Conservation (phyloP, 1,140 invertebrate species). For the Bombus superbus region DNA sequence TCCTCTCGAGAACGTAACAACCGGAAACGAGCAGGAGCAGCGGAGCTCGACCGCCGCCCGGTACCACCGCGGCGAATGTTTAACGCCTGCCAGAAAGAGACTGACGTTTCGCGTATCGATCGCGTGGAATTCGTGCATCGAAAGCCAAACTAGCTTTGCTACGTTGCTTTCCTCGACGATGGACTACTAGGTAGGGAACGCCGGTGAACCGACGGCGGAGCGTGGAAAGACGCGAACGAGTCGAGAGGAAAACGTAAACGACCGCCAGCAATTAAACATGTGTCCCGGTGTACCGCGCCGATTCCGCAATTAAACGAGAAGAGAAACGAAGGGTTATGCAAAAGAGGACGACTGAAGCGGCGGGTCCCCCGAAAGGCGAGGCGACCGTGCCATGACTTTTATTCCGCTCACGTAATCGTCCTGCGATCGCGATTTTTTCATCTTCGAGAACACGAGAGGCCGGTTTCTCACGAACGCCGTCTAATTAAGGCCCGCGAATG, state of each 20-base stretch:
- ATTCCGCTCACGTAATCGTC: conserved; percentile 53
- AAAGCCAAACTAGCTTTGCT: background rate
- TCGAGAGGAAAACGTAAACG: conserved; percentile 23
- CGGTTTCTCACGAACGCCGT: conserved; percentile 48
- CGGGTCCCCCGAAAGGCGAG: background rate
- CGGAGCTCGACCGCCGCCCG: background rate
- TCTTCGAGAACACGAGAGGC: conserved; percentile 1
- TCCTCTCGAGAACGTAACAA: conserved; percentile 62
- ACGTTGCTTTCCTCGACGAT: no score
- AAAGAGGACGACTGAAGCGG: background rate
- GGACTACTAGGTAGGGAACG: background rate
- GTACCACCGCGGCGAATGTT: conserved; percentile 4
- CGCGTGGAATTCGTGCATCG: conserved; percentile 9
- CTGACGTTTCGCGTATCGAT: conserved; percentile 21
- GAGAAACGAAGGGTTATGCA: conserved; percentile 44
- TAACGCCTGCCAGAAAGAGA: conserved; percentile 47
- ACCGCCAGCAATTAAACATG: conserved; percentile 41
- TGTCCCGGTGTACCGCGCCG: background rate
- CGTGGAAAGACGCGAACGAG: background rate
- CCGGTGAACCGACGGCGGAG: no score
- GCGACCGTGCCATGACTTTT: background rate
- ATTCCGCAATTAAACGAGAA: conserved; percentile 48
- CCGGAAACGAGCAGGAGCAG: conserved; percentile 55
- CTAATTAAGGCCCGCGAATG: conserved; percentile 57
- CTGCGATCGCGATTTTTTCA: conserved; percentile 54